Evolutionary conservation across 1,140 invertebrate species (phyloP), one percentile per base, ranked within the genome.

Genomic region (Lerema accius): DNA sequence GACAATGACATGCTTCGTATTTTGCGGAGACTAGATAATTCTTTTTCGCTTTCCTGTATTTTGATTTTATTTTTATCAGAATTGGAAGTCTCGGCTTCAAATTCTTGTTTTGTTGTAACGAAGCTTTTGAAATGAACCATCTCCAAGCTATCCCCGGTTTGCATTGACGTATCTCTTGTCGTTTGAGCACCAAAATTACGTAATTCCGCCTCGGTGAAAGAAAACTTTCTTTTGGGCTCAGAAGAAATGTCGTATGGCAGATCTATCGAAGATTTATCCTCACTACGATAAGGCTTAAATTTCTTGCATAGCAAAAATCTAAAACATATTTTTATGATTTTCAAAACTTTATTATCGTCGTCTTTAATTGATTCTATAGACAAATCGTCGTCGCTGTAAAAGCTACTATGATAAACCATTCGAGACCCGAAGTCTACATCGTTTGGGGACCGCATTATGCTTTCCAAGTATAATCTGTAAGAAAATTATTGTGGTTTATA

Each of bases 131-230:
- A 15, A 49, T 43, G 4, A 32, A 16, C 4, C 53, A 80, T 76
- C 73, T 78, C 75, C 42, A 88, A 74, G 53, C 80, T 84, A 7
- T 68, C 68, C 11, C 77, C 77, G 4, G 85, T 87, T 76, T 90
- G 87, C 0, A 84, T 72, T 17, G 61, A 67, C 53, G 60, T 63
- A 43, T 85, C 73, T n/a, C 15, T 51, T 23, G 23, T 39, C 17
- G 19, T 42, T 4, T 32, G 48, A 32, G 42, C 26, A 26, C 40
- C 10, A 60, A 80, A 77, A 49, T 71, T 80, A 1, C 55, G 51
- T 48, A 88, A 42, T 46, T 86, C 85, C 2, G 73, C 19, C 69
- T 88, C 71, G 7, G 76, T 68, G 58, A 82, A 88, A 10, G 84
- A 81, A 65, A 65, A 84, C 32, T 65, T 59, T 65, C 56, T 69